A percentile compares a stretch with the other conserved stretches of the same genome.
Conservation (phyloP, 2,888 invertebrate species). For the Melolontha melolontha region DNA sequence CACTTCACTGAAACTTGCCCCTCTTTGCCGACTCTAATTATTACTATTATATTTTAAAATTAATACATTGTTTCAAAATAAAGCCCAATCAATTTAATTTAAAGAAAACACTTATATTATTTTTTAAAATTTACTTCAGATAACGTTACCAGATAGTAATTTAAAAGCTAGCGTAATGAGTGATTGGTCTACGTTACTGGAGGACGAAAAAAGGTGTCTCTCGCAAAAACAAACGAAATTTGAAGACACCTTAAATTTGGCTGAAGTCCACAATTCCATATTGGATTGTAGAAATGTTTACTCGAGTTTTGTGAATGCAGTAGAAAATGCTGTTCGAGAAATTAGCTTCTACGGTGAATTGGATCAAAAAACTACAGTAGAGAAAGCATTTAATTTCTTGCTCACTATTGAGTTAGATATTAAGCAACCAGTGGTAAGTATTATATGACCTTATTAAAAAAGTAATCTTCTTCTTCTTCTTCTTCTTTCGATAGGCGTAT, state of each 20-base stretch:
- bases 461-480: no score
- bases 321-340: neutral
- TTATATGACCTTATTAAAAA: neutral
- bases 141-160: slow-evolving; percentile 50
- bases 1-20: no score
- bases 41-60: no score
- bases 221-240: neutral
- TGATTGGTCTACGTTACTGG: slow-evolving; percentile 24
- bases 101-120: no score
- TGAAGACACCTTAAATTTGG: neutral
- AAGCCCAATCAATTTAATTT: no score
- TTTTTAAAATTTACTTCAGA: slow-evolving; percentile 47
- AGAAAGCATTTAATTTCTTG: neutral
- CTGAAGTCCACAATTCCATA: neutral
- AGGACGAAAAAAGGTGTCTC: neutral
- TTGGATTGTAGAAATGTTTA: neutral
- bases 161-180: slow-evolving; percentile 37
- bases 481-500: no score
- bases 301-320: neutral
- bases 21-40: no score
- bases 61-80: no score
- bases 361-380: neutral
- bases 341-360: neutral
- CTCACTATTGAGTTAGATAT: neutral
- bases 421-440: neutral